phyloP scores from a whole-genome alignment of 2,888 invertebrate genomes.

The Papilio demoleus region DNA sequence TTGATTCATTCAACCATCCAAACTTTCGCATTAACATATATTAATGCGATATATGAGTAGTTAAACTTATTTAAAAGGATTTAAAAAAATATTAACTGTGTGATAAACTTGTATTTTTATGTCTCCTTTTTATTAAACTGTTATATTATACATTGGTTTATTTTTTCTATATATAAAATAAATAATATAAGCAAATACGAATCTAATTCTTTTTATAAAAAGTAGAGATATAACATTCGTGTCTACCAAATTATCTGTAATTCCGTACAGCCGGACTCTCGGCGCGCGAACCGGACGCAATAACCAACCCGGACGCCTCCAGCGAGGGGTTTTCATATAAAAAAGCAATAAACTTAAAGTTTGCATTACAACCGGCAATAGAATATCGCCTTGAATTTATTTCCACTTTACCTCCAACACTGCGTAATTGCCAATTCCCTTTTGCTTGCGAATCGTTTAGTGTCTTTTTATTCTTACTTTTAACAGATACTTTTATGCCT shows the following conservation, averaged over 20 bases:
- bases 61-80: too few species aligned
- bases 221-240: neutral
- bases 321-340: slow-evolving; percentile 58
- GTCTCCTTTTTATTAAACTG: too few species aligned
- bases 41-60: too few species aligned
- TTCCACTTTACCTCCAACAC: slow-evolving; percentile 31
- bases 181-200: too few species aligned
- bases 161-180: too few species aligned
- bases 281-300: slow-evolving; percentile 50
- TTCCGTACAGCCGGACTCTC: slow-evolving; percentile 43
- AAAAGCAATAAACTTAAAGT: slow-evolving; percentile 48
- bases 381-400: slow-evolving; percentile 42
- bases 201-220: neutral
- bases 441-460: slow-evolving; percentile 10
- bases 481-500: neutral
- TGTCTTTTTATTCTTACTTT: neutral
- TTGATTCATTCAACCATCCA: too few species aligned
- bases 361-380: slow-evolving; percentile 56
- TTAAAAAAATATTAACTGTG: too few species aligned
- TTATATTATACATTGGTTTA: too few species aligned
- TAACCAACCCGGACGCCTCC: slow-evolving; percentile 56
- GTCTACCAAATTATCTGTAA: slow-evolving; percentile 4
- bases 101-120: too few species aligned
- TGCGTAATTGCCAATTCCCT: slow-evolving; percentile 37
- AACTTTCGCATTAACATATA: too few species aligned